Base-by-base conservation (phyloP, 1,140 invertebrate genomes). In the Archivesica marissinica region DNA sequence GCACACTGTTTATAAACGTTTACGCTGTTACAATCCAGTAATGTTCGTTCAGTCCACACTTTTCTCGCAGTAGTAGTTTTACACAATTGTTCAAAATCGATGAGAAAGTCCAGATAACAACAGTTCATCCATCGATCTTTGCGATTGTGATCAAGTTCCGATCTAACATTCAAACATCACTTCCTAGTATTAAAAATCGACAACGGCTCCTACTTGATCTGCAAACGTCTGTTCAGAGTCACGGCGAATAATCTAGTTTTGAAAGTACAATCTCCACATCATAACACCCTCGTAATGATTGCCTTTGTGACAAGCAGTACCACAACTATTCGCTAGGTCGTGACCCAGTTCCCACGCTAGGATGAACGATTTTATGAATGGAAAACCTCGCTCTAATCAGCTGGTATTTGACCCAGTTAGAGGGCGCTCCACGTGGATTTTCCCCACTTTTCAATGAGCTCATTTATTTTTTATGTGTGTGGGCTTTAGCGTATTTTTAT, bases 291-390 rank as follows among this genome's bases (percentile, higher is more conserved):
- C 68, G 28, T 3, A 47, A 17, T 47, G 41, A 30, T 72, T 47
- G 68, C 68, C 39, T 70, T 70, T 70, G 66, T 70, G 39, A 35
- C 39, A 47, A 70, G 47, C 66, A 47, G 39, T 72, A 72, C 25
- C 39, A 44, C 68, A 50, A 72, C 25, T 50, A 72, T 72, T 64
- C 38, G 68, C 68, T 28, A 61, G 77, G 56, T 79, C 59, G 44
- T 28, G 77, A 52, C 77, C 77, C 30, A 79, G 39, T 79, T 79
- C 77, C 59, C 77, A 79, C 77, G 77, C 56, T 66, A 35, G 33
- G 41, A 41, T 39, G 59, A n/a, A 44, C 44, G 28, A 50, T 76
- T n/a, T 79, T 79, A 79, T 79, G 77, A 79, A 79, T 79, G 77
- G 61, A 64, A n/a, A 64, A 50, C 44, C 35, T 64, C 77, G 38